These are phyloP conservation scores for Macrochelys suwanniensis DNA, from an alignment of 2,797 vertebrate genomes.

Conservation along the genomic window DNA sequence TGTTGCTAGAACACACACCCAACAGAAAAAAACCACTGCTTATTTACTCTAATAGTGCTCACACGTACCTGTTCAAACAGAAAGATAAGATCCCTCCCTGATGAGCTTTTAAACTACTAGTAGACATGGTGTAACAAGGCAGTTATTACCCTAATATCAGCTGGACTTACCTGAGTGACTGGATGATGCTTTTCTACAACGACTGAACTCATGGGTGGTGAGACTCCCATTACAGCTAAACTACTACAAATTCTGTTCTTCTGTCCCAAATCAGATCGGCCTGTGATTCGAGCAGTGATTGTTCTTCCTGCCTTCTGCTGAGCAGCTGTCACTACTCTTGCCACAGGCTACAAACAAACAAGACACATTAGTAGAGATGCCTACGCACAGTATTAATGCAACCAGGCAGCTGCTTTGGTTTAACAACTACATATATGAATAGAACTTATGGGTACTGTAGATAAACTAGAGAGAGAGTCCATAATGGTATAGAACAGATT, in stretches of 20 bases:
- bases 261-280: slow-evolving; percentile 81
- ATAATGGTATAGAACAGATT: background rate
- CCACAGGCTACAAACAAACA: slow-evolving; percentile 78
- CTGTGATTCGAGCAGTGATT: slow-evolving; percentile 90
- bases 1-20: background rate
- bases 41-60: background rate
- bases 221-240: slow-evolving; percentile 89
- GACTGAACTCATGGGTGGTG: slow-evolving; percentile 92
- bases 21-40: background rate
- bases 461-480: background rate
- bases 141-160: background rate
- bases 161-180: slow-evolving; percentile 88
- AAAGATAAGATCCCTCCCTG: background rate
- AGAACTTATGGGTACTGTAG: background rate
- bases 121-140: background rate
- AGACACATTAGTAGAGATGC: background rate
- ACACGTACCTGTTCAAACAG: background rate
- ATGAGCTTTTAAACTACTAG: background rate
- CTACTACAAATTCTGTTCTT: slow-evolving; percentile 82
- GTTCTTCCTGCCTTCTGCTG: slow-evolving; percentile 93
- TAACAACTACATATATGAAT: background rate
- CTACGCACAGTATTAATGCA: background rate
- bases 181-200: slow-evolving; percentile 95
- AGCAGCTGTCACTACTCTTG: slow-evolving; percentile 87
- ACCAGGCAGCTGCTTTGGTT: background rate